These are phyloP conservation scores for Anguilla anguilla DNA, from an alignment of 2,797 vertebrate species.

Conservation along the genomic window DNA sequence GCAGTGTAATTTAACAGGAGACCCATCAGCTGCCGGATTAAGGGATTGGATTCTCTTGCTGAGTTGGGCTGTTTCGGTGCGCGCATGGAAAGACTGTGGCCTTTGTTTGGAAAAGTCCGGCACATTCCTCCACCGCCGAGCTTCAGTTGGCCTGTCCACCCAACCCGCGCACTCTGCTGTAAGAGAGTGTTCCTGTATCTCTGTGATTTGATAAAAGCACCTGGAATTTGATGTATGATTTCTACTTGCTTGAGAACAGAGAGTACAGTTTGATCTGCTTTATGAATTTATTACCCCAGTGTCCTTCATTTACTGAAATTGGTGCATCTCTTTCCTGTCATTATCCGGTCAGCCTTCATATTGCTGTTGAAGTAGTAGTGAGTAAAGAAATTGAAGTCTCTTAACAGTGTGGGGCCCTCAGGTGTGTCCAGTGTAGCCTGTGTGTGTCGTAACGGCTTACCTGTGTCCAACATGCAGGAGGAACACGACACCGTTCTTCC, in stretches of 20 bases:
- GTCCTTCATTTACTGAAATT: conserved; percentile 13
- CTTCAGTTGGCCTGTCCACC: conserved; percentile 15
- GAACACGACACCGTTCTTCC: neutral
- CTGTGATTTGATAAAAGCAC: conserved; percentile 25
- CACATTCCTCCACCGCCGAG: neutral
- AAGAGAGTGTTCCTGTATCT: neutral
- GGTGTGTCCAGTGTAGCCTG: neutral
- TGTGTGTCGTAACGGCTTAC: neutral
- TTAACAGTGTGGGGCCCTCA: neutral
- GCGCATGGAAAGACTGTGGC: conserved; percentile 62
- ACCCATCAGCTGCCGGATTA: conserved; percentile 68
- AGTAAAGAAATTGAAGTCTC: neutral
- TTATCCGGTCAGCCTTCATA: neutral
- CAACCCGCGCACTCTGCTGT: conserved; percentile 44
- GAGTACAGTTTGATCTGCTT: neutral
- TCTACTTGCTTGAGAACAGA: neutral
- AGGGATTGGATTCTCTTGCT: conserved; percentile 76
- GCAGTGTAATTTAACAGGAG: conserved; percentile 68
- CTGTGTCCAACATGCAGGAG: neutral
- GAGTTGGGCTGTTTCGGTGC: conserved; percentile 70
- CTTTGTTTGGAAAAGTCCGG: conserved; percentile 56
- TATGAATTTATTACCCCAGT: neutral
- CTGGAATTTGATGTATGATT: neutral
- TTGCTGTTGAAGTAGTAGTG: neutral
- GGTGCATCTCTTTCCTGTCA: neutral